Conservation (phyloP, 2,113 vertebrate genomes). For the Cacatua alba region DNA sequence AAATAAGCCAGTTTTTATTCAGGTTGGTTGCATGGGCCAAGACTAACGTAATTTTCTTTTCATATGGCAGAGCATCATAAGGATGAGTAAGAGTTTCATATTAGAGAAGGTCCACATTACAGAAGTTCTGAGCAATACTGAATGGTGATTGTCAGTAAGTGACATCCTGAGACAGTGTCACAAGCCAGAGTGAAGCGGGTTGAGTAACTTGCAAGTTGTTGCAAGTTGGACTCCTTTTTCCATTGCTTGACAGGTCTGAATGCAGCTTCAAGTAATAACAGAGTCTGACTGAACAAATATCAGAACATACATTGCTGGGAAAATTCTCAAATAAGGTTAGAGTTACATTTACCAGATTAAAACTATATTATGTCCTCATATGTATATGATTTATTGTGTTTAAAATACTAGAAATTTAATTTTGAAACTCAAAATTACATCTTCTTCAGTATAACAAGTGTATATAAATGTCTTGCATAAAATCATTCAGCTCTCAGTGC, state of each 20-base stretch:
- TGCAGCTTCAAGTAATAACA: slow-evolving; percentile 22
- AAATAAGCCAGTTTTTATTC: neutral
- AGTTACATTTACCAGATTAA: neutral
- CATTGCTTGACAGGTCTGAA: neutral
- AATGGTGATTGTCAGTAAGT: neutral
- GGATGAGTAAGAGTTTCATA: rapidly evolving
- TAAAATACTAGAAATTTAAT: neutral
- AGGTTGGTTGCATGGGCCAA: neutral
- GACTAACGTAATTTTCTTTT: neutral
- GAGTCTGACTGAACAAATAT: slow-evolving; percentile 9
- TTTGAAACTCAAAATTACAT: neutral
- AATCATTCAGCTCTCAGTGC: neutral
- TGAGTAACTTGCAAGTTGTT: neutral
- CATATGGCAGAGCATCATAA: neutral
- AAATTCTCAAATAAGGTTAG: neutral
- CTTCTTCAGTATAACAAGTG: neutral
- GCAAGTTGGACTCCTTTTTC: neutral
- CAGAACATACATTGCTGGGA: neutral
- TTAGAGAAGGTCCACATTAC: neutral
- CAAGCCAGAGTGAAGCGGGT: neutral
- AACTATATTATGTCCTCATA: neutral
- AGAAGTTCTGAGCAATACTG: neutral
- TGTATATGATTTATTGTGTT: neutral
- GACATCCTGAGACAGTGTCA: neutral
- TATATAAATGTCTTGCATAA: neutral